Evolutionary conservation across 2,888 invertebrate genomes (phyloP).

Genomic region (Leptothorax acervorum): DNA sequence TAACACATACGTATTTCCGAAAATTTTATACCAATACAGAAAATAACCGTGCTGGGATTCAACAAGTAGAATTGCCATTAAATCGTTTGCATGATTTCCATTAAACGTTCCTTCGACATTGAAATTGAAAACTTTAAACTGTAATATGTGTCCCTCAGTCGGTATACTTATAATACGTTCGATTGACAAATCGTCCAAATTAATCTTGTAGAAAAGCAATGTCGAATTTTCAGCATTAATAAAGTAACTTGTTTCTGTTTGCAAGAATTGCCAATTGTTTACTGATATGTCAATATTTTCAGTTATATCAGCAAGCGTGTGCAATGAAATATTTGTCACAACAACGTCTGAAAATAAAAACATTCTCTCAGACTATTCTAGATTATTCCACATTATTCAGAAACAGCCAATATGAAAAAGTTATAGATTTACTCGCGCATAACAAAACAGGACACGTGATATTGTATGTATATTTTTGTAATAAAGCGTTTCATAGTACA

Average conservation of each 20-base stretch:
- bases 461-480: background rate
- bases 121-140: constrained; percentile 75
- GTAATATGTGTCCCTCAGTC: constrained; percentile 64
- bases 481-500: background rate
- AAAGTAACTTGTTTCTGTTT: constrained; percentile 61
- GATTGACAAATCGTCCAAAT: constrained; percentile 42
- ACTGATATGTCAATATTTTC: constrained; percentile 27
- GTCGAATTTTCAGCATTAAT: constrained; percentile 55
- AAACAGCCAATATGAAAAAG: background rate
- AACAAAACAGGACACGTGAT: background rate
- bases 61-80: constrained; percentile 76
- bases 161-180: background rate
- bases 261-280: constrained; percentile 71
- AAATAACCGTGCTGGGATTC: constrained; percentile 65
- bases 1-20: constrained; percentile 65
- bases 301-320: constrained; percentile 58
- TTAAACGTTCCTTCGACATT: background rate
- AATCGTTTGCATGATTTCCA: background rate
- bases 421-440: background rate
- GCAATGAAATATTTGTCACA: constrained; percentile 69
- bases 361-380: background rate
- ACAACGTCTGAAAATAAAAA: constrained; percentile 68
- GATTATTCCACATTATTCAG: background rate
- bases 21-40: constrained; percentile 81
- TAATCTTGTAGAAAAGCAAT: constrained; percentile 68